A percentile compares a stretch with the other conserved stretches of the same genome.
These are phyloP conservation scores for Diaphora mendica DNA, from an alignment of 2,888 invertebrate genomes.

Conservation along the genomic window DNA sequence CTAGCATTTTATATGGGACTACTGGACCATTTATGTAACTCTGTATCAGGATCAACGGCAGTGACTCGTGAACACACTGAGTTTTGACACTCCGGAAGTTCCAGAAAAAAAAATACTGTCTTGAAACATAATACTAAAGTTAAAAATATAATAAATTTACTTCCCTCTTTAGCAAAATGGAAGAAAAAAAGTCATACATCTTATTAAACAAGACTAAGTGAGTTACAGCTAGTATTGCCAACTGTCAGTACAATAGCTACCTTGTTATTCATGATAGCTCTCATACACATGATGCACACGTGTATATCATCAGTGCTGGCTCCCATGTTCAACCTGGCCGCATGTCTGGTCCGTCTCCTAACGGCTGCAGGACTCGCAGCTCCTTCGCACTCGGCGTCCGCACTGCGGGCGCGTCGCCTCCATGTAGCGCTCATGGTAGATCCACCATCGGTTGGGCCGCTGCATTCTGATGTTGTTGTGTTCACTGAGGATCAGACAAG, in stretches of 20 bases:
- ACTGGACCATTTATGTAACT: no score
- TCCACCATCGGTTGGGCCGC: constrained; percentile 70
- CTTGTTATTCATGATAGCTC: constrained; percentile 99
- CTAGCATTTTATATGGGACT: no score
- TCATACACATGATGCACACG: constrained; percentile 99
- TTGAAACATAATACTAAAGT: no score
- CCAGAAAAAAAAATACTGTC: no score
- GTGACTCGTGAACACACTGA: no score
- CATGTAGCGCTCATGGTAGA: constrained; percentile 74
- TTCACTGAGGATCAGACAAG: constrained; percentile 58
- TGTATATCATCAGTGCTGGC: constrained; percentile 99
- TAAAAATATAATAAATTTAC: no score
- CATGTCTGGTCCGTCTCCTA: constrained; percentile 92
- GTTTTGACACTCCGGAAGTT: no score
- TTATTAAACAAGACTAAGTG: no score
- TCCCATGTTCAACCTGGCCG: constrained; percentile 96
- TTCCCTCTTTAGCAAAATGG: no score
- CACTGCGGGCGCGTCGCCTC: constrained; percentile 70
- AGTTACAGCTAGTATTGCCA: neutral
- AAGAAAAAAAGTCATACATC: no score
- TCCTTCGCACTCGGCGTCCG: constrained; percentile 69
- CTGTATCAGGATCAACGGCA: no score
- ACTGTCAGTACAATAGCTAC: constrained; percentile 63
- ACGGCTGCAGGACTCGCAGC: constrained; percentile 74
- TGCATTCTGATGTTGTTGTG: constrained; percentile 80